Evolutionary conservation across 1,140 invertebrate species (phyloP).

Genomic region (Sitodiplosis mosellana): DNA sequence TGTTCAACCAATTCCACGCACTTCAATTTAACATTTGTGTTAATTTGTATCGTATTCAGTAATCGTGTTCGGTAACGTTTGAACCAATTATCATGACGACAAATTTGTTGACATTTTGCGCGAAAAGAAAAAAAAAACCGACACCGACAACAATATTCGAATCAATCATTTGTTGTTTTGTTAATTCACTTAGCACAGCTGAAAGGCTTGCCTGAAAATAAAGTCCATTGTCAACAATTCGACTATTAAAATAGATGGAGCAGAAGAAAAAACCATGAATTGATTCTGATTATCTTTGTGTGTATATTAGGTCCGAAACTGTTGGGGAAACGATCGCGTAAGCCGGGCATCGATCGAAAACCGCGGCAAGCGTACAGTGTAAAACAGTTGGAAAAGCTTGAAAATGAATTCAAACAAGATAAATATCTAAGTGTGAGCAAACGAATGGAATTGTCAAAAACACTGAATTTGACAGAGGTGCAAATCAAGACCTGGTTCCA

Average conservation of each 20-base stretch:
- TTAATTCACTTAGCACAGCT: too few species aligned
- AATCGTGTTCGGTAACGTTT: too few species aligned
- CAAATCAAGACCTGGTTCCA: slow-evolving; percentile 98
- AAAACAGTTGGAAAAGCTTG: slow-evolving; percentile 75
- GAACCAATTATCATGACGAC: too few species aligned
- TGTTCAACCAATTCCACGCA: too few species aligned
- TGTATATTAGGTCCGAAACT: slow-evolving; percentile 46
- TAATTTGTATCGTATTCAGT: too few species aligned
- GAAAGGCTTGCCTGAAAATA: not conserved
- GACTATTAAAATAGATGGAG: not conserved
- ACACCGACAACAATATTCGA: too few species aligned
- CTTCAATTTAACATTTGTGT: too few species aligned
- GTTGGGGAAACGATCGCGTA: slow-evolving; percentile 54
- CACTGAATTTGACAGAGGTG: slow-evolving; percentile 75
- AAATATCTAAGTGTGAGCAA: slow-evolving; percentile 92
- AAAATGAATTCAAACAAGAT: slow-evolving; percentile 85
- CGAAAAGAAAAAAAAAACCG: too few species aligned
- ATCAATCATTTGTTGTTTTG: too few species aligned
- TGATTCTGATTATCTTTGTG: slow-evolving; percentile 1
- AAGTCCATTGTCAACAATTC: not conserved
- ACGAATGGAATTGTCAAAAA: slow-evolving; percentile 79
- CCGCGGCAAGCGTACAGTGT: slow-evolving; percentile 89
- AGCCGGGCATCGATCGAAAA: slow-evolving; percentile 76
- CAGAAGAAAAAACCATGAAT: not conserved
- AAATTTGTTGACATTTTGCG: too few species aligned